Conservation (phyloP, 2,113 vertebrate species). For the Nematolebias whitei region DNA sequence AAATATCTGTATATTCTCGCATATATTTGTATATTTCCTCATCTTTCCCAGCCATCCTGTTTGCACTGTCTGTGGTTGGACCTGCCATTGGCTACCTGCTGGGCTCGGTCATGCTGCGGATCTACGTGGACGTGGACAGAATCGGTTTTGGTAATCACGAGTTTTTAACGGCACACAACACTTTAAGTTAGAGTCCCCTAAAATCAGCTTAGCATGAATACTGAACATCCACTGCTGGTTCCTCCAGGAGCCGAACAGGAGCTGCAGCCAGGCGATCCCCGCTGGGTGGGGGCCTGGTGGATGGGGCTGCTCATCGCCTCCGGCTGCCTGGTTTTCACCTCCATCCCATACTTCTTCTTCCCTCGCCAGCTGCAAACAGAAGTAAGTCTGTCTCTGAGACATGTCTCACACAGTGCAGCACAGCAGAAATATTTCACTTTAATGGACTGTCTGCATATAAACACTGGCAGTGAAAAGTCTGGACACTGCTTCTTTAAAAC, state of each 20-base stretch:
- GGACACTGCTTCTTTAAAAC: neutral
- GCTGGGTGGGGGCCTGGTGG: constrained; percentile 99
- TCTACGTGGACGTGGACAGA: constrained; percentile 91
- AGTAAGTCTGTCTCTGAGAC: constrained; percentile 46
- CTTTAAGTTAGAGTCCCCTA: neutral
- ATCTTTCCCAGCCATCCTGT: constrained; percentile 88
- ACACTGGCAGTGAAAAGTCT: neutral
- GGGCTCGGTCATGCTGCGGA: constrained; percentile 85
- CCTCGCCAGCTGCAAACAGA: constrained; percentile 77
- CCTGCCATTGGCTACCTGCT: constrained; percentile 92
- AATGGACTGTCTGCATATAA: neutral
- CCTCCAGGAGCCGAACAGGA: constrained; percentile 60
- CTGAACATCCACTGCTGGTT: neutral
- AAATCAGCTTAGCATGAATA: no score
- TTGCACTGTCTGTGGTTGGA: constrained; percentile 90
- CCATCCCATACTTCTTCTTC: constrained; percentile 96
- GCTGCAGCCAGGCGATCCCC: constrained; percentile 83
- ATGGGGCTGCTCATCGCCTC: constrained; percentile 89
- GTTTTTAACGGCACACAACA: neutral
- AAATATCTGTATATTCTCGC: no score
- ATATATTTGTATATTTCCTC: no score
- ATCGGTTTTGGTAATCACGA: constrained; percentile 74
- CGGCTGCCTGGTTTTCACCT: constrained; percentile 83
- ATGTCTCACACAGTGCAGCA: neutral
- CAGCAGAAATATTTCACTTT: neutral